Evolutionary conservation across 2,888 invertebrate species (phyloP), one percentile per base, ranked within the genome.

Genomic region (Colletes collaris): DNA sequence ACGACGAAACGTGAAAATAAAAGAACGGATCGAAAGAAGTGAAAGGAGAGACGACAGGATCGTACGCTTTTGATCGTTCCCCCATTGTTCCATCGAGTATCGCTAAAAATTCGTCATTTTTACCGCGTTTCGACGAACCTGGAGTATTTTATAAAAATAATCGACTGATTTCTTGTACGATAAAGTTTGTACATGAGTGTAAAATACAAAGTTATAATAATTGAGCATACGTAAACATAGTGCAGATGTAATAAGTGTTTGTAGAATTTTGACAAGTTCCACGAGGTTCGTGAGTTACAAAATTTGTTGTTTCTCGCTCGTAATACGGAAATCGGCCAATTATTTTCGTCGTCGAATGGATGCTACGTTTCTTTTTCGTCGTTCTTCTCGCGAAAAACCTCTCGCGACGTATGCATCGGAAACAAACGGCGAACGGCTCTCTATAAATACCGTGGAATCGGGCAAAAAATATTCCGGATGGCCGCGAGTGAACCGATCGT

Each of bases 381-480:
- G 52, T 64, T 59, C 46, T 37, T 73, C 19, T 58, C 10, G 13
- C 13, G 40, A 40, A 19, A 65, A 56, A 44, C 52, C 76, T 77
- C 49, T 7, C 58, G 52, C 62, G 58, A 77, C 58, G 67, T 74
- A 74, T 74, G 76, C 63, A 67, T 74, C 74, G 67, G 74, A 63
- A 67, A 74, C 72, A 60, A 72, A 55, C 72, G 40, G 60, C 49
- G 65, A 58, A 60, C 74, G 53, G 46, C 49, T 62, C 68, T 56
- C 74, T 74, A 68, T 74, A 74, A 74, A 74, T 74, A 74, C 68
- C 68, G 53, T 19, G 68, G 49, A 49, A 59, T 65, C 3, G 65
- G 53, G 55, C 56, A 62, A 58, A 69, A 63, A 74, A 62, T 46
- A 10, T 8, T 8, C 44, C 44, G 44, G 44, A 8, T 46, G 44